Base-by-base conservation (phyloP, 2,113 vertebrate genomes). In the Murina feae region DNA sequence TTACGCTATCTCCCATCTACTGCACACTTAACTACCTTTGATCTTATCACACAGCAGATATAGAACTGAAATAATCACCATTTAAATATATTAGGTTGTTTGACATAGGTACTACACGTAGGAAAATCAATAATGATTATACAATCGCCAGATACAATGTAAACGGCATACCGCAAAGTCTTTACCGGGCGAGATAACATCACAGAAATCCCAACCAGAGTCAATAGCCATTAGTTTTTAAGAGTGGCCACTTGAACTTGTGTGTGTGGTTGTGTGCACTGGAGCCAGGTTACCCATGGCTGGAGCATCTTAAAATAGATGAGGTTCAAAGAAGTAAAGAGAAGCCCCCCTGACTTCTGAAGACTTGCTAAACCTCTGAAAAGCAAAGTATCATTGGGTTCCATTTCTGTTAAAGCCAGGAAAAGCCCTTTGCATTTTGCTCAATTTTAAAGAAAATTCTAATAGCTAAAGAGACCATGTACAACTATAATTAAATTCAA, bases 41-140 rank as follows among this genome's bases (percentile, higher is more conserved):
- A 99, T 98, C 98, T 98, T 98, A 98, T 98, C 98, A 96, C 93
- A 92, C 95, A 96, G 97, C 92, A 98, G 98, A 98, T 97, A 98
- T 84, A 98, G 97, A 97, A 96, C 97, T 97, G 96, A 98, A 98
- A 98, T 98, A 98, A 98, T 98, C 98, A 94, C 97, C 97, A 98
- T 98, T 98, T 98, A 98, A 98, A 98, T 98, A 98, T 98, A 98
- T 98, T 97, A 98, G 98, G 97, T 97, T 98, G 98, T 98, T 98
- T 98, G 98, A 98, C 98, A 98, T 96, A 97, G 97, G 98, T 98
- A 97, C 98, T 98, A 98, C 98, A 98, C 96, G 97, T 90, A 97
- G 96, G 86, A 98, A 98, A 98, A 98, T 98, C 98, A 98, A 98
- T 98, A 98, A 97, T 98, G 98, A 98, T 98, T 98, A 98, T 97